A percentile compares a stretch with the other conserved stretches of the same genome.
Evolutionary conservation across 2,797 vertebrate genomes (phyloP).

Genomic region (Danio tinwini): DNA sequence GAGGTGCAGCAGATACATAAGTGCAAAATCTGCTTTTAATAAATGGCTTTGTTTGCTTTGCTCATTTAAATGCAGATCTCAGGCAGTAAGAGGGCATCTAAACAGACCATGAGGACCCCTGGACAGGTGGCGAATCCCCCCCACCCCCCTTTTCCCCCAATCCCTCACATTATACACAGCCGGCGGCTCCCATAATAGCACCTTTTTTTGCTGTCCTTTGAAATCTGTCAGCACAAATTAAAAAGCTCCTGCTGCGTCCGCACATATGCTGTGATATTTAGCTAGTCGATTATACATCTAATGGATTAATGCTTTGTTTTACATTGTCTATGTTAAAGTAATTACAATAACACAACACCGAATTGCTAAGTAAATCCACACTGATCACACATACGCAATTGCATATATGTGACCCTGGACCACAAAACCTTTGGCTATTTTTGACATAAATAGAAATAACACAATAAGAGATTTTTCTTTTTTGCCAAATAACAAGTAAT

Average conservation of each 20-base stretch:
- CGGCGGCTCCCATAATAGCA: slow-evolving; percentile 35
- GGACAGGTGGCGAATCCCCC: slow-evolving; percentile 30
- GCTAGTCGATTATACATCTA: slow-evolving; percentile 19
- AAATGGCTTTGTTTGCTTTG: slow-evolving; percentile 14
- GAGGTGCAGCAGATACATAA: not conserved
- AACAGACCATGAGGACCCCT: slow-evolving; percentile 35
- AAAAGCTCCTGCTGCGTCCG: slow-evolving; percentile 26
- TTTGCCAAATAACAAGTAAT: too few relatives aligned
- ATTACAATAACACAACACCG: slow-evolving; percentile 1
- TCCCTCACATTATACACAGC: slow-evolving; percentile 25
- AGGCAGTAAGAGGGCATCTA: slow-evolving; percentile 30
- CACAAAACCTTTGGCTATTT: too few relatives aligned
- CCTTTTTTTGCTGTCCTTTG: slow-evolving; percentile 36
- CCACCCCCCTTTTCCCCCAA: not conserved
- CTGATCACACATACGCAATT: too few relatives aligned
- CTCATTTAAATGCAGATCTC: not conserved
- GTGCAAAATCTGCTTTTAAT: not conserved
- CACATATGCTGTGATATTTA: slow-evolving; percentile 28
- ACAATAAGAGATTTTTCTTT: too few relatives aligned
- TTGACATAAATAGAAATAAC: too few relatives aligned
- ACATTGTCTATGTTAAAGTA: not conserved
- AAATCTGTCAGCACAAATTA: slow-evolving; percentile 32
- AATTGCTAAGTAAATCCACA: not conserved
- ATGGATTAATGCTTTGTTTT: slow-evolving; percentile 28
- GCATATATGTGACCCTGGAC: too few relatives aligned